Evolutionary conservation across 2,797 vertebrate species (phyloP).

Genomic region (Paedocypris micromegethes): DNA sequence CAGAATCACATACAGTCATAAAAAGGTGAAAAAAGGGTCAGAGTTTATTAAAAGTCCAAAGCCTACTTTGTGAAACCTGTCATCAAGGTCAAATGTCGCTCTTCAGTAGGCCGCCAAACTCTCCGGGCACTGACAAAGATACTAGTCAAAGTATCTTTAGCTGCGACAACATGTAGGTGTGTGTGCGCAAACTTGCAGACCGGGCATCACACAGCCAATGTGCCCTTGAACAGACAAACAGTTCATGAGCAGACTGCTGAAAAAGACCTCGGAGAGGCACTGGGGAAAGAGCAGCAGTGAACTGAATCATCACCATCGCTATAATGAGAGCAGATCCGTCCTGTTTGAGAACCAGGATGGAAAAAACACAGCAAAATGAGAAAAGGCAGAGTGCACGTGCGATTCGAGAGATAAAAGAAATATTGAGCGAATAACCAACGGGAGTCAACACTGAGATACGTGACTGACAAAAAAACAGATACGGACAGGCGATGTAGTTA

Average conservation of each 20-base stretch:
- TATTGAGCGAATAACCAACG: slow-evolving; percentile 1
- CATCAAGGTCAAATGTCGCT: slow-evolving; percentile 1
- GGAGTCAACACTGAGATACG: slow-evolving; percentile 24
- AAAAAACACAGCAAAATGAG: slow-evolving; percentile 14
- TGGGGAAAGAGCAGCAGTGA: slow-evolving; percentile 55
- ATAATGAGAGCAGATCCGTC: slow-evolving; percentile 66
- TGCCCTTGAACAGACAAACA: slow-evolving; percentile 48
- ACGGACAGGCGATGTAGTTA: slow-evolving; percentile 50
- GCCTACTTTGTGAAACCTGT: slow-evolving; percentile 3
- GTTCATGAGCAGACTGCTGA: slow-evolving; percentile 55
- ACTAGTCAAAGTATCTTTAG: slow-evolving; percentile 21
- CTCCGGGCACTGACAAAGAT: not conserved
- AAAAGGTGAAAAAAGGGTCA: not conserved
- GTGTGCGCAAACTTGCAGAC: slow-evolving; percentile 38
- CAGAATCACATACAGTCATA: not conserved
- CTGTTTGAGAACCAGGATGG: slow-evolving; percentile 31
- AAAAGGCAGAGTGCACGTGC: not conserved
- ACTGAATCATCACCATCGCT: slow-evolving; percentile 67
- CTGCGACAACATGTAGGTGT: slow-evolving; percentile 9
- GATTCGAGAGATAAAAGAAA: slow-evolving; percentile 1
- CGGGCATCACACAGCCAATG: slow-evolving; percentile 45
- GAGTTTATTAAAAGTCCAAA: slow-evolving; percentile 12
- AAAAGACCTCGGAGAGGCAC: slow-evolving; percentile 55
- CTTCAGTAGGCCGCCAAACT: slow-evolving; percentile 5
- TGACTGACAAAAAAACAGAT: slow-evolving; percentile 28